Evolutionary conservation across 2,888 invertebrate species (phyloP).

Genomic region (Monoplex corrugatus): DNA sequence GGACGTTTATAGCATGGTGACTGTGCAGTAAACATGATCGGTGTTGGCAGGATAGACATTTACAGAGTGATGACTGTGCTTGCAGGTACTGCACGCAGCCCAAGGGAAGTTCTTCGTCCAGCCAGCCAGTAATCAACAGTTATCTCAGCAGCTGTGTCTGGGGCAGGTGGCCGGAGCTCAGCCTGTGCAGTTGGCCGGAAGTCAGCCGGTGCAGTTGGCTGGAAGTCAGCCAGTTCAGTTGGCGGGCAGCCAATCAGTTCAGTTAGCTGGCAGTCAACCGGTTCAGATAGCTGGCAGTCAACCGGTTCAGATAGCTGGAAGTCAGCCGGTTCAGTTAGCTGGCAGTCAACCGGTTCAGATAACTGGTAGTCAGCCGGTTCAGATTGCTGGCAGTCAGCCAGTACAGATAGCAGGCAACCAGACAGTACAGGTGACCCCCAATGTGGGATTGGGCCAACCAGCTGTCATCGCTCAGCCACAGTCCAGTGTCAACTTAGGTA

Average conservation of each 20-base stretch:
- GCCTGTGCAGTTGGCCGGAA: constrained; percentile 59
- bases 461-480: constrained; percentile 44
- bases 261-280: constrained; percentile 26
- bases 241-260: constrained; percentile 17
- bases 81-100: constrained; percentile 70
- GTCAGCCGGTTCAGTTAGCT: constrained; percentile 56
- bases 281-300: constrained; percentile 37
- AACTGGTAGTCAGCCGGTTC: constrained; percentile 16
- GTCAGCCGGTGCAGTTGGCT: constrained; percentile 30
- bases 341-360: constrained; percentile 49
- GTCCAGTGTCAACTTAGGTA: constrained; percentile 27
- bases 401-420: constrained; percentile 37
- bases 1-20: no score
- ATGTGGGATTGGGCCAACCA: constrained; percentile 41
- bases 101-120: constrained; percentile 65
- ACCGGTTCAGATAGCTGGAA: constrained; percentile 62
- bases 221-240: constrained; percentile 33
- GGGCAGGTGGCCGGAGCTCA: constrained; percentile 60
- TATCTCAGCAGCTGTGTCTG: constrained; percentile 63
- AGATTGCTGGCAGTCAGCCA: constrained; percentile 22
- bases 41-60: no score
- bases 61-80: no score
- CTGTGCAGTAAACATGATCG: no score
- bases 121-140: constrained; percentile 63
- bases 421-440: constrained; percentile 38